Evolutionary conservation across 2,113 vertebrate genomes (phyloP).

Genomic region (Platichthys flesus): DNA sequence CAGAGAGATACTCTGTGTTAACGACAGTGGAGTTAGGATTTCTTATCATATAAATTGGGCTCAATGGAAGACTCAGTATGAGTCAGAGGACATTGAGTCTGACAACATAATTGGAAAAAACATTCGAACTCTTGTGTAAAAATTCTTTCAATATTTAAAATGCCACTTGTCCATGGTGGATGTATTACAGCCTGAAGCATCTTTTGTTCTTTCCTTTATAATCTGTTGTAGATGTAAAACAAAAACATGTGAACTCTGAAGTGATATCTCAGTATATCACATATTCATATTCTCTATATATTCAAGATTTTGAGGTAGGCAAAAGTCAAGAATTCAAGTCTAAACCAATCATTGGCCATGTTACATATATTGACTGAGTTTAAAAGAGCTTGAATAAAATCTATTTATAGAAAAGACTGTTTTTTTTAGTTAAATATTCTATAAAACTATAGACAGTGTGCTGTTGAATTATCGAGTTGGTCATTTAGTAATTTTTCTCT

Average conservation of each 20-base stretch:
- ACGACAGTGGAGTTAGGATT: background rate
- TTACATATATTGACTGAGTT: too few species aligned
- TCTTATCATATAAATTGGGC: conserved; percentile 28
- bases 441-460: too few species aligned
- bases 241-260: background rate
- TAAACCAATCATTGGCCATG: background rate
- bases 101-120: conserved; percentile 7
- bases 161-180: conserved; percentile 8
- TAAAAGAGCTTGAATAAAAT: too few species aligned
- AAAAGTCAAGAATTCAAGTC: background rate
- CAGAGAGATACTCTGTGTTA: background rate
- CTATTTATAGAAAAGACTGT: too few species aligned
- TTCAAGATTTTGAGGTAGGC: background rate
- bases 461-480: too few species aligned
- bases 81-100: conserved; percentile 29
- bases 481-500: too few species aligned
- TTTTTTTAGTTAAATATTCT: too few species aligned
- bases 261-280: background rate
- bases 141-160: conserved; percentile 28
- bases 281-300: too few species aligned
- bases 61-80: conserved; percentile 16
- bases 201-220: background rate
- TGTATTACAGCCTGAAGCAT: conserved; percentile 18
- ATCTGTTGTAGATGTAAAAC: background rate
- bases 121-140: background rate